Base-by-base conservation (phyloP, 2,113 vertebrate species). In the Dasyornis broadbenti region DNA sequence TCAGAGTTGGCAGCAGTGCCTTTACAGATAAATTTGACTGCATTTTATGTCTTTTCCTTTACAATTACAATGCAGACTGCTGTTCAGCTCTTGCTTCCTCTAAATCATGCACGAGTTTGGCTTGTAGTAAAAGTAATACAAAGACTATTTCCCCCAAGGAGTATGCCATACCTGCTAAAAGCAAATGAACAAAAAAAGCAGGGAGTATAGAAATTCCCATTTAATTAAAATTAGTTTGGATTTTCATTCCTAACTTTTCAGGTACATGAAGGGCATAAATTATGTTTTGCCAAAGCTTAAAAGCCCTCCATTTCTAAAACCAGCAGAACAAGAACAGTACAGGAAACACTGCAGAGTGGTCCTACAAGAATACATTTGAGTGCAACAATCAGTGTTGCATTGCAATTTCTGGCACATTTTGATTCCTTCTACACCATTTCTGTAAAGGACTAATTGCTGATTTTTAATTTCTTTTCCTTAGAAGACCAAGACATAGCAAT, bases 1-100 rank as follows among this genome's bases (percentile, higher is more conserved):
- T 96, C 96, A 97, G 94, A 95, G 94, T 44, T 97, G 97, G 97
- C 97, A 96, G 89, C 70, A 47, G 72, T 31, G 85, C 33, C 87
- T 95, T 90, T 66, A 81, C 89, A 86, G 95, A 95, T 96, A 69
- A 72, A 90, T 61, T 71, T 75, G 60, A 93, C 63, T 65, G 60
- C n/a, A 63, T 85, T 97, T 97, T 95, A 92, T 92, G 82, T 86
- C 88, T 97, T 96, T 90, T 90, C 92, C 76, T 91, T 95, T 64
- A 90, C 87, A 56, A n/a, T 89, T 95, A 88, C 63, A 89, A 91
- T 75, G 33, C 60, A 71, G 81, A 82, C 45, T 85, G 86, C 80
- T 81, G 85, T 86, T 72, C 57, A 75, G 65, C 56, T 78, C 35
- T 86, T 54, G 19, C 92, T 87, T 52, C 20, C 77, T 52, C 71